Base-by-base conservation (phyloP, 2,888 invertebrate species). In the Drosophila tripunctata region DNA sequence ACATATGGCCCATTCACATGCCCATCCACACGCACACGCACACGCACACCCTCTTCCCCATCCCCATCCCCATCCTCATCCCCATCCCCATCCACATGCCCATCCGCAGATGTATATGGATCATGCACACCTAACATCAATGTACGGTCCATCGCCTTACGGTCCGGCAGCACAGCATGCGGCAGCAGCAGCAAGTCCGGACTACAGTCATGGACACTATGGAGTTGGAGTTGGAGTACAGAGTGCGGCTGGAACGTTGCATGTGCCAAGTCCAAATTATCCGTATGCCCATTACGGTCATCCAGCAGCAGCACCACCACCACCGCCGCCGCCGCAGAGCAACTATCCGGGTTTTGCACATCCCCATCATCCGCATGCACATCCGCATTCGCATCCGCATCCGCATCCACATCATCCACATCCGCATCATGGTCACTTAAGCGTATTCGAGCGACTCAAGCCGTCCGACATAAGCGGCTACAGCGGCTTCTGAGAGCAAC, bases 201-300 rank as follows among this genome's bases (percentile, higher is more conserved):
- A 81, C 0, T 83, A 81, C 12, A 38, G 65, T 7, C 60, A 68
- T 30, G 40, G 47, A 1, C 48, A 36, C 3, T 78, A 78, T 7
- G 44, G 74, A 21, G 51, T 73, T 1, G 80, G 75, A 24, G 48
- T 58, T 17, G 65, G 43, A 17, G n/a, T n/a, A n/a, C n/a, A n/a
- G n/a, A n/a, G n/a, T n/a, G 22, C 43, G 1, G 27, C 71, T 1
- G 36, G 93, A 40, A 93, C 93, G 62, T 92, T 94, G 74, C 94
- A 94, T 89, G 93, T 95, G 89, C 94, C 95, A 45, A 94, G 94
- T 88, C 94, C 95, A 31, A 94, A 94, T 88, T 95, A 95, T 90
- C 94, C 94, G 0, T 93, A 93, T 41, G 91, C 92, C 19, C 91
- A 92, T 35, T 91, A 91, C 40, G 76, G 88, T 15, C 74, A 83